Conservation (phyloP, 92 coral and sea anemone genomes). For the Galaxea fascicularis region DNA sequence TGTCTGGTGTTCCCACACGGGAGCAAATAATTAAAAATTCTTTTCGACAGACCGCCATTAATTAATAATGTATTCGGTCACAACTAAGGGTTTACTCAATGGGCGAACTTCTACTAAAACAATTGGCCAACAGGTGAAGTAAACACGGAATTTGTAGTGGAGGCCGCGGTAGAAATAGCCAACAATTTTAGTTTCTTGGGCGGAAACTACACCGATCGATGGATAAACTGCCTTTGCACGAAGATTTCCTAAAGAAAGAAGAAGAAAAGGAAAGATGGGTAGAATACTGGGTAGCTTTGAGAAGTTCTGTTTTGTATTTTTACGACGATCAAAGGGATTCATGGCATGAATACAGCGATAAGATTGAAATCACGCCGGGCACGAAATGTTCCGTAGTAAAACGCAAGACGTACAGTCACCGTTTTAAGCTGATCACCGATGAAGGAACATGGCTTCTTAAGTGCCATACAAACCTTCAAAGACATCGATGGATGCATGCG, state of each 20-base stretch:
- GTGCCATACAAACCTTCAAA: conserved; percentile 83
- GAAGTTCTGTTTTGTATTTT: conserved; percentile 62
- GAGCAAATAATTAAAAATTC: conserved; percentile 1
- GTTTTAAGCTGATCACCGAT: conserved; percentile 75
- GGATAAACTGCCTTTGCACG: conserved; percentile 36
- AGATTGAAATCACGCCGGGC: conserved; percentile 59
- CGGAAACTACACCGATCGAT: conserved; percentile 11
- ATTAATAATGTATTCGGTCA: conserved; percentile 4
- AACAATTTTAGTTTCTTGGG: background rate
- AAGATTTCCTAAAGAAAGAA: conserved; percentile 56
- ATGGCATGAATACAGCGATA: conserved; percentile 66
- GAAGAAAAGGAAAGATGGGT: conserved; percentile 68
- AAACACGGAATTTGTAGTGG: background rate
- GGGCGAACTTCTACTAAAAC: conserved; percentile 14
- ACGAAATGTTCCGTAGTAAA: conserved; percentile 72
- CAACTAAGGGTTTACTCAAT: conserved; percentile 5
- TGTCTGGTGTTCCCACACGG: conserved; percentile 20
- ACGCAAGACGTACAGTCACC: conserved; percentile 78
- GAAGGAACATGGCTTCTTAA: conserved; percentile 67
- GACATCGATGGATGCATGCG: conserved; percentile 94
- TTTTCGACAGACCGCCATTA: background rate
- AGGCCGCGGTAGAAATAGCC: background rate
- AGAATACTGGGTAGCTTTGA: conserved; percentile 76
- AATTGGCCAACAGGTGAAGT: background rate
- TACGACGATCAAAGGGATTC: conserved; percentile 63